These are phyloP conservation scores for Tapera naevia DNA, from an alignment of 2,797 vertebrate genomes.

Conservation along the genomic window DNA sequence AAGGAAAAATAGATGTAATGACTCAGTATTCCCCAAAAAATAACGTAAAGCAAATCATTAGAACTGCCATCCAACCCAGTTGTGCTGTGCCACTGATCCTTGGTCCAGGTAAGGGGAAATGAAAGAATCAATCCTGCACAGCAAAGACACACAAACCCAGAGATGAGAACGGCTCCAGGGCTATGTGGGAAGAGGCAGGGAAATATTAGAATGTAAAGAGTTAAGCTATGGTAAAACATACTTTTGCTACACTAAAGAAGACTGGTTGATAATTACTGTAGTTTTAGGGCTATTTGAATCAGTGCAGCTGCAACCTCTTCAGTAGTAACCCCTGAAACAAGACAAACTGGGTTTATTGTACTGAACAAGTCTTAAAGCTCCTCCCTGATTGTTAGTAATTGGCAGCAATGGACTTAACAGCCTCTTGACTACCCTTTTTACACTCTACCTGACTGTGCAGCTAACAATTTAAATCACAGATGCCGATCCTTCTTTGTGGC, in stretches of 20 bases:
- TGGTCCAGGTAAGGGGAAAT: neutral
- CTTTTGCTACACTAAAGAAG: conserved; percentile 88
- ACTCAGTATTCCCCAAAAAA: neutral
- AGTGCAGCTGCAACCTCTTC: conserved; percentile 99
- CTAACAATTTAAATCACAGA: conserved; percentile 91
- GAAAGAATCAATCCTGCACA: neutral
- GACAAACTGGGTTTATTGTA: conserved; percentile 92
- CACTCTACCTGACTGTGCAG: conserved; percentile 93
- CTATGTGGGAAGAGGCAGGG: neutral
- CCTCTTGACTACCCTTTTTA: conserved; percentile 91
- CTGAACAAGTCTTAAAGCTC: conserved; percentile 89
- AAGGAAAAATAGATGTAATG: neutral
- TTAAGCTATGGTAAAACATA: conserved; percentile 87
- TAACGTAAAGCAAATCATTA: neutral
- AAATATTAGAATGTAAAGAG: conserved; percentile 78
- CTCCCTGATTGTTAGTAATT: conserved; percentile 97
- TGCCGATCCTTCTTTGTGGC: conserved; percentile 79
- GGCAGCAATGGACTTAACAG: conserved; percentile 93
- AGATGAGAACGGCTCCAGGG: neutral
- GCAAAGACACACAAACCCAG: neutral
- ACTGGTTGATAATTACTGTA: conserved; percentile 96
- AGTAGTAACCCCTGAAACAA: conserved; percentile 92
- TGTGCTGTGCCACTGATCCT: neutral
- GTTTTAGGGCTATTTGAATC: conserved; percentile 88
- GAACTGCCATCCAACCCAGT: neutral